Conservation (phyloP, 2,113 vertebrate genomes). For the Lycaon pictus region DNA sequence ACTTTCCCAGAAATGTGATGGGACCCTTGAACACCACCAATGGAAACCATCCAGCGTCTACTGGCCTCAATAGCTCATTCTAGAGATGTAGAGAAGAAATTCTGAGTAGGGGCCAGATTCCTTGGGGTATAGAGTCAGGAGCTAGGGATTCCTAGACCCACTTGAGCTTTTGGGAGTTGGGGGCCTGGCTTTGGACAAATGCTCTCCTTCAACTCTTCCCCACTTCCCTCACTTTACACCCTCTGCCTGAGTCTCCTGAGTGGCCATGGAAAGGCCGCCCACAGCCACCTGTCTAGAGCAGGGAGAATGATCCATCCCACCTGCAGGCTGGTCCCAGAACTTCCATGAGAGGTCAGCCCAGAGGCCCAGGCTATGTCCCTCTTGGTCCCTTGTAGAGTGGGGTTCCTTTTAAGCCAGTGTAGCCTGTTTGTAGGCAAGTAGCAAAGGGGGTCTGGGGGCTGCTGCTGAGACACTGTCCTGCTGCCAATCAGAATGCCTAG, state of each 20-base stretch:
- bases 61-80: not conserved
- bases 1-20: not conserved
- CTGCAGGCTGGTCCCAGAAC: not conserved
- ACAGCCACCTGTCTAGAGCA: not conserved
- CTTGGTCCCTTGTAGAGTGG: not conserved
- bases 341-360: not conserved
- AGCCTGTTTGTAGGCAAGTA: not conserved
- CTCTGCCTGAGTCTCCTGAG: not conserved
- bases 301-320: not conserved
- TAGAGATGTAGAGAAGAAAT: not conserved
- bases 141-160: not conserved
- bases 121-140: not conserved
- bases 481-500: not conserved
- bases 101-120: not conserved
- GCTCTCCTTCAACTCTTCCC: not conserved
- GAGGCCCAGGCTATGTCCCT: not conserved
- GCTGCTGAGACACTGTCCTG: not conserved
- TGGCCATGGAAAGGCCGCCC: not conserved
- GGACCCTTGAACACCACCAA: not conserved
- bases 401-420: slow-evolving; percentile 12
- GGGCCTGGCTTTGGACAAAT: not conserved
- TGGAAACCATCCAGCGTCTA: not conserved
- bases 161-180: not conserved
- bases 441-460: not conserved
- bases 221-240: not conserved